These are phyloP conservation scores for Platichthys stellatus DNA, from an alignment of 2,113 vertebrate species.

Conservation along the genomic window DNA sequence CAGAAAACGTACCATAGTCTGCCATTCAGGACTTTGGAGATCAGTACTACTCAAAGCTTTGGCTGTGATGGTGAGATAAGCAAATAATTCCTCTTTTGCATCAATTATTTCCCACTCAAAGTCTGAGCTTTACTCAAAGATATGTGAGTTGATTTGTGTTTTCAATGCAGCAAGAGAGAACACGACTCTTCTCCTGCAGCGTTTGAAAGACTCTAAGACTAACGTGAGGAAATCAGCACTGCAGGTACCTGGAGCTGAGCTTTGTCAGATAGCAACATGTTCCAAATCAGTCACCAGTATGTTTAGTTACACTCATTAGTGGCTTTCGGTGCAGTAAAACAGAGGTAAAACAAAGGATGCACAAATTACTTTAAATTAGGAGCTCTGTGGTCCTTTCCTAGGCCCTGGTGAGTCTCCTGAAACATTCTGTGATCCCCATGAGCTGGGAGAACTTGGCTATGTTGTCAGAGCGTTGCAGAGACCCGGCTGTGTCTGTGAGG, in stretches of 20 bases:
- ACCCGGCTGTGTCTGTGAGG: constrained; percentile 90
- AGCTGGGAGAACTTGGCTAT: constrained; percentile 81
- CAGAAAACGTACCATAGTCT: constrained; percentile 70
- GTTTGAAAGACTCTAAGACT: constrained; percentile 86
- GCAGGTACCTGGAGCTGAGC: constrained; percentile 81
- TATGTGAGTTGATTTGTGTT: neutral
- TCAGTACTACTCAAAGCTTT: constrained; percentile 53
- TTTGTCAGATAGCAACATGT: neutral
- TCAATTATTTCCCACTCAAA: neutral
- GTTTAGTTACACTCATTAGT: neutral
- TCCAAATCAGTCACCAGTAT: no score
- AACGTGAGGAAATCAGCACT: constrained; percentile 92
- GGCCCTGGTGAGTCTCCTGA: constrained; percentile 89
- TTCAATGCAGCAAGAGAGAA: constrained; percentile 81
- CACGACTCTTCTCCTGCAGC: constrained; percentile 83
- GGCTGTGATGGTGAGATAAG: constrained; percentile 77
- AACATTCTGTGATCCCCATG: constrained; percentile 78
- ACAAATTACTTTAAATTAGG: neutral
- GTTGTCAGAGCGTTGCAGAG: constrained; percentile 90
- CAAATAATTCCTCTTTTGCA: neutral
- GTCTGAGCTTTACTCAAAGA: neutral
- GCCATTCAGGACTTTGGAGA: constrained; percentile 78
- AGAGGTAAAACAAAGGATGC: neutral
- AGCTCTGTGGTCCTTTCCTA: constrained; percentile 44
- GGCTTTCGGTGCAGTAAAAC: neutral